phyloP scores from a whole-genome alignment of 2,888 invertebrate species.

The Drosophila formosana region DNA sequence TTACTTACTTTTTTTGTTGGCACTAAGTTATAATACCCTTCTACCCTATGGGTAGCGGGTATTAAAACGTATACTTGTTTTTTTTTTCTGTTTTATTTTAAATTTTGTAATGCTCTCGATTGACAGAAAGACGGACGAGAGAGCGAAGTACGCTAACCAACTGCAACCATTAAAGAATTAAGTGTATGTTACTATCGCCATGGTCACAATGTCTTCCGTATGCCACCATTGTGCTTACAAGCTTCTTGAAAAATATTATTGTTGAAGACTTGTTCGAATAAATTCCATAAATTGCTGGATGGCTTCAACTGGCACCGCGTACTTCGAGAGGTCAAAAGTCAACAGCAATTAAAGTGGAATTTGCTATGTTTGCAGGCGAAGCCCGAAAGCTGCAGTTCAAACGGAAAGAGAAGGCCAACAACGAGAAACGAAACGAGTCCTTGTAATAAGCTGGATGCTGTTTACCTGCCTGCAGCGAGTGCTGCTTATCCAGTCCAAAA shows the following conservation, averaged over 20 bases:
- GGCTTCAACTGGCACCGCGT: too few relatives aligned
- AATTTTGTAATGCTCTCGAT: too few relatives aligned
- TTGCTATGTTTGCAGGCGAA: neutral
- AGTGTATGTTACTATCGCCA: too few relatives aligned
- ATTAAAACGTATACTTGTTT: too few relatives aligned
- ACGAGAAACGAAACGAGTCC: neutral
- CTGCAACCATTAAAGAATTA: too few relatives aligned
- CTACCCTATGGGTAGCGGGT: too few relatives aligned
- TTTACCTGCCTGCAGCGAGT: conserved; percentile 11
- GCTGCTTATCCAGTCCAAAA: conserved; percentile 27
- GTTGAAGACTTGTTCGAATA: neutral
- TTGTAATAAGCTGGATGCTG: neutral
- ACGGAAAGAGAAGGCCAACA: neutral
- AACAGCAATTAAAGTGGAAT: neutral
- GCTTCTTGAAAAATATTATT: neutral
- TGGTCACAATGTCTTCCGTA: neutral
- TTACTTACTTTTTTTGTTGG: too few relatives aligned
- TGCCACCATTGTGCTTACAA: neutral
- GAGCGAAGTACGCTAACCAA: too few relatives aligned
- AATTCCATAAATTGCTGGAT: too few relatives aligned
- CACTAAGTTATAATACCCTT: too few relatives aligned
- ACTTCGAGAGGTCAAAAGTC: neutral
- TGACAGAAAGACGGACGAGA: too few relatives aligned
- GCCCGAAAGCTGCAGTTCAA: conserved; percentile 3
- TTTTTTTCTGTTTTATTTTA: too few relatives aligned